Base-by-base conservation (phyloP, 2,888 invertebrate species). In the Hedychridium roseum region DNA sequence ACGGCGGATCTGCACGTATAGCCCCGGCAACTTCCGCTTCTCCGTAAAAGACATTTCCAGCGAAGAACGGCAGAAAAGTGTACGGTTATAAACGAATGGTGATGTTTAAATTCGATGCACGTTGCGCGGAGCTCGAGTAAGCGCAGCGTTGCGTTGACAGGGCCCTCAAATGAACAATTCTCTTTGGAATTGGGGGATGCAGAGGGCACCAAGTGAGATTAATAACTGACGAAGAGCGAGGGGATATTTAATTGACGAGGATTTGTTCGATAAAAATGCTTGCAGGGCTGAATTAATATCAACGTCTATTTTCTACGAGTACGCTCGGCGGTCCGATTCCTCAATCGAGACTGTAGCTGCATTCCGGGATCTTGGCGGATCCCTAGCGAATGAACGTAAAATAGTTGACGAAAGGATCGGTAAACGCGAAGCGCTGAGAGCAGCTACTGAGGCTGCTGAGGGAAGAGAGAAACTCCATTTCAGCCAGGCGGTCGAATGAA, bases 401-500 rank as follows among this genome's bases (percentile, higher is more conserved):
- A 56, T 61, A 50, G 55, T 61, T 30, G 47, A 20, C 44, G 44
- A 49, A 44, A 57, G 39, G 51, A 45, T 58, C 40, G 48, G 59
- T 59, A 61, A 61, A 61, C 56, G 55, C 44, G 32, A 23, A 34
- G 18, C 16, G n/a, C n/a, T n/a, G n/a, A n/a, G n/a, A n/a, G n/a
- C n/a, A n/a, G n/a, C n/a, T n/a, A n/a, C n/a, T n/a, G n/a, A n/a
- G n/a, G 32, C 12, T 16, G 30, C 20, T 15, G 28, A 45, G 32
- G 37, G 34, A 35, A 41, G 30, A 43, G 35, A 38, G 38, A 28
- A 44, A 45, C 49, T 51, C 52, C 52, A 54, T 56, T 52, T 50
- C 58, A 30, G 37, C 46, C 43, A 54, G 46, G 23, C 34, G 42
- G 60, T 36, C 46, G 57, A 43, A 52, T 65, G 60, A 71, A 70